Conservation (phyloP, 2,888 invertebrate species). For the Drosophila lacicola region DNA sequence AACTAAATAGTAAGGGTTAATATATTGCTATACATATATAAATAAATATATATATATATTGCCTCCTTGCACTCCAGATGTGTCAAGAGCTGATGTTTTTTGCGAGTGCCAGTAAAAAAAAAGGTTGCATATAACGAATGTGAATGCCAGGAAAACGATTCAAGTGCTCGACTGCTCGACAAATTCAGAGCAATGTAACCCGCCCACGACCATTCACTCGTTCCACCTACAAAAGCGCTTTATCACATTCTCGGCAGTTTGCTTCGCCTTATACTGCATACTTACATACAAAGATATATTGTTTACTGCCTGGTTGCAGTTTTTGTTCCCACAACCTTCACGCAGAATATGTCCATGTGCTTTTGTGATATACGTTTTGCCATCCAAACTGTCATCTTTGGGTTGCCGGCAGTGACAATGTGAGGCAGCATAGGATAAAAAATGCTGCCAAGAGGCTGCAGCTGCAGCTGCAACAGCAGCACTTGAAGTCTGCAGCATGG, state of each 20-base stretch:
- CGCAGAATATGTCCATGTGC: constrained; percentile 55
- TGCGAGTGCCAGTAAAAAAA: constrained; percentile 12
- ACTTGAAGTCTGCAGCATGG: constrained; percentile 39
- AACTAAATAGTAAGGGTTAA: constrained; percentile 4
- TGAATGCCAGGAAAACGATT: constrained; percentile 36
- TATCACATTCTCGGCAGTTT: constrained; percentile 54
- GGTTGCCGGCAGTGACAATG: constrained; percentile 52
- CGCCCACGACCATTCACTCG: constrained; percentile 16
- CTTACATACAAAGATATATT: constrained; percentile 39
- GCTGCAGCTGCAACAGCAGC: constrained; percentile 53
- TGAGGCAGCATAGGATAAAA: constrained; percentile 23
- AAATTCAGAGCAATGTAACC: constrained; percentile 47
- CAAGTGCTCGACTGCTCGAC: constrained; percentile 43
- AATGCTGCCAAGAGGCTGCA: constrained; percentile 47
- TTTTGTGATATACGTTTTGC: constrained; percentile 66
- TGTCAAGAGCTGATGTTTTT: constrained; percentile 18
- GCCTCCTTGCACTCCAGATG: constrained; percentile 2
- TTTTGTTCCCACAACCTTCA: constrained; percentile 51
- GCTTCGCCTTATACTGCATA: constrained; percentile 22
- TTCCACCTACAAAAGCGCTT: constrained; percentile 35
- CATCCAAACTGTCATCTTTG: constrained; percentile 72
- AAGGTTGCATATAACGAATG: constrained; percentile 25
- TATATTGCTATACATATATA: constrained; percentile 12
- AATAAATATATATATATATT: constrained; percentile 6
- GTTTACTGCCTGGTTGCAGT: constrained; percentile 59